A percentile compares a stretch with the other conserved stretches of the same genome.
phyloP scores from a whole-genome alignment of 2,113 vertebrate species.

The Hippocampus guttulatus region DNA sequence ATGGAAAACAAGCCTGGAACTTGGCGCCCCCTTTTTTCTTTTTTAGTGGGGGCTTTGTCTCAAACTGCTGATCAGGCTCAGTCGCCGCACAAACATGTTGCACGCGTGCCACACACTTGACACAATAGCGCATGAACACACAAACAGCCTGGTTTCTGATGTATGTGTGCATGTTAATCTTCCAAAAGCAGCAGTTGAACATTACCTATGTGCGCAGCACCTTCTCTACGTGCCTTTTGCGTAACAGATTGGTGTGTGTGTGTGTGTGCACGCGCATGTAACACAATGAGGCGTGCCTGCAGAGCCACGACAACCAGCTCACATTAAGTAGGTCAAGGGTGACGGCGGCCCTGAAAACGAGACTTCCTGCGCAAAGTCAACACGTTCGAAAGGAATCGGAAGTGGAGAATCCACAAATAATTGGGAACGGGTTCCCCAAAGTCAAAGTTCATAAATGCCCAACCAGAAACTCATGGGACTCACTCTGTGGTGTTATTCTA shows the following conservation, averaged over 20 bases:
- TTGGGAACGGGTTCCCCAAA: neutral
- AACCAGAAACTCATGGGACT: too few species aligned
- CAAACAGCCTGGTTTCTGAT: neutral
- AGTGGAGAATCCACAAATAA: neutral
- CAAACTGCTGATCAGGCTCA: neutral
- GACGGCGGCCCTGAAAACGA: slow-evolving; percentile 10
- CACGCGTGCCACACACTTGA: neutral
- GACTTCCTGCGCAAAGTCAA: neutral
- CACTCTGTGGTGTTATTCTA: too few species aligned
- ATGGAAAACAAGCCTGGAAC: neutral
- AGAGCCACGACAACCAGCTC: neutral
- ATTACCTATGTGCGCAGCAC: neutral
- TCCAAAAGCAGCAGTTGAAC: neutral
- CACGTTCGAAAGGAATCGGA: neutral
- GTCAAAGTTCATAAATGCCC: too few species aligned
- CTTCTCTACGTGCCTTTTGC: neutral
- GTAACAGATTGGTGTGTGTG: neutral
- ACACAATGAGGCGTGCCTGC: slow-evolving; percentile 6
- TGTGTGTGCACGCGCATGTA: neutral
- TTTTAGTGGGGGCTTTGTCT: neutral
- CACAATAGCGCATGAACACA: neutral
- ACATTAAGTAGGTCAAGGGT: slow-evolving; percentile 66
- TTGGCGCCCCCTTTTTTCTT: neutral
- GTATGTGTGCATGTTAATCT: too few species aligned
- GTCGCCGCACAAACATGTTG: neutral